phyloP scores from a whole-genome alignment of 1,140 invertebrate species.

The Scaptomyza pallida region DNA sequence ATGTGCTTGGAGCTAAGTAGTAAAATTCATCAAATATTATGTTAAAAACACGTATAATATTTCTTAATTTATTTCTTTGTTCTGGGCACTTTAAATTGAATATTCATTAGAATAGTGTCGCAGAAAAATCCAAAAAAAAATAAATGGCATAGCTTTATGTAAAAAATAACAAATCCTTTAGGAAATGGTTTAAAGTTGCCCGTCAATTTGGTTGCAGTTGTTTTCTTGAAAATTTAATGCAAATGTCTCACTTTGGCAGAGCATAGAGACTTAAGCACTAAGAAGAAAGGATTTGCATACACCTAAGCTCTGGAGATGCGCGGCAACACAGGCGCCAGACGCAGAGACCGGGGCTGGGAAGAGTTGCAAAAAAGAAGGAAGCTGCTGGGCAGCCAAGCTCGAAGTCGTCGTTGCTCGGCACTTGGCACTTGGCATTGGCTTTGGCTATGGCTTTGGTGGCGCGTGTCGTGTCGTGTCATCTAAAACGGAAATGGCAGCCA shows the following conservation, averaged over 20 bases:
- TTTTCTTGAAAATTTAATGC: constrained; percentile 35
- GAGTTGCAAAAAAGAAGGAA: not conserved
- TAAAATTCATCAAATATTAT: no score
- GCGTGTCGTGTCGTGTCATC: constrained; percentile 41
- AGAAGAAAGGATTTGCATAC: constrained; percentile 57
- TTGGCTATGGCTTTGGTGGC: constrained; percentile 26
- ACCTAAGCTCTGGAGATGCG: constrained; percentile 53
- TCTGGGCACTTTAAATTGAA: no score
- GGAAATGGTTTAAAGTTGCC: not conserved
- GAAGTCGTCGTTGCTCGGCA: not conserved
- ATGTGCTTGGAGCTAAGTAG: no score
- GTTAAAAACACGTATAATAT: no score
- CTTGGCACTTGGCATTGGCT: constrained; percentile 18
- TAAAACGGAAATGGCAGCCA: constrained; percentile 58
- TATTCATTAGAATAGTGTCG: not conserved
- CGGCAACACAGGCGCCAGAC: constrained; percentile 6
- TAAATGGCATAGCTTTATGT: no score
- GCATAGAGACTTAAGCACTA: constrained; percentile 11
- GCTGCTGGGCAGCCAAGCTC: constrained; percentile 10
- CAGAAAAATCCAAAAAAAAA: not conserved
- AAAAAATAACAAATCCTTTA: not conserved
- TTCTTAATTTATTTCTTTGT: no score
- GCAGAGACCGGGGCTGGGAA: not conserved
- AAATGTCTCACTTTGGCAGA: constrained; percentile 50
- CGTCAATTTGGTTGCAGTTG: constrained; percentile 6